Percentiles rank a stretch among this genome's conserved stretches.
Conservation (phyloP, 1,140 invertebrate genomes). For the Myzus persicae region DNA sequence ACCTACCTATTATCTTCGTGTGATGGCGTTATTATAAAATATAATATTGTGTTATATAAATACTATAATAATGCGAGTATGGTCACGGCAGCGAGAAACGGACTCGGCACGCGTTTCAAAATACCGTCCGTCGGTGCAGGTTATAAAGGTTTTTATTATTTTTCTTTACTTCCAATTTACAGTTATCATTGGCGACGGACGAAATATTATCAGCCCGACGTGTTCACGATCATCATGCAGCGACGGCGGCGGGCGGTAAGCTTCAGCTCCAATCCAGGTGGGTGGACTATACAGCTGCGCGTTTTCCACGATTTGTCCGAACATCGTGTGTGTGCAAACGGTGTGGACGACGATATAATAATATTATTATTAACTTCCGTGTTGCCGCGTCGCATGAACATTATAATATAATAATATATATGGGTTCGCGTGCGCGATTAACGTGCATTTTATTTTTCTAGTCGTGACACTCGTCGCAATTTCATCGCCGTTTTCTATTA, state of each 20-base stretch:
- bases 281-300: not conserved
- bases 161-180: not conserved
- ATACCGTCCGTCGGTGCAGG: not conserved
- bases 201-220: not conserved
- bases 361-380: constrained; percentile 19
- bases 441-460: not conserved
- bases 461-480: constrained; percentile 5
- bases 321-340: not conserved
- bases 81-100: no score
- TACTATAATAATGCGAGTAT: not conserved
- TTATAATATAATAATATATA: not conserved
- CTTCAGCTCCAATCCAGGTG: not conserved
- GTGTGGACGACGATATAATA: not conserved
- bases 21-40: not conserved
- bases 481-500: constrained; percentile 8
- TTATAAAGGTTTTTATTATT: not conserved
- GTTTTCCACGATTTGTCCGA: constrained; percentile 2
- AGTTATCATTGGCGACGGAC: not conserved
- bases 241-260: not conserved
- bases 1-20: not conserved
- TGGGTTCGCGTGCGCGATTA: not conserved
- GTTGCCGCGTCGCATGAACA: not conserved
- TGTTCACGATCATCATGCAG: not conserved
- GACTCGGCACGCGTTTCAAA: not conserved
- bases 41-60: not conserved